Base-by-base conservation (phyloP, 2,797 vertebrate genomes). In the Petrocephalus schoutedeni region DNA sequence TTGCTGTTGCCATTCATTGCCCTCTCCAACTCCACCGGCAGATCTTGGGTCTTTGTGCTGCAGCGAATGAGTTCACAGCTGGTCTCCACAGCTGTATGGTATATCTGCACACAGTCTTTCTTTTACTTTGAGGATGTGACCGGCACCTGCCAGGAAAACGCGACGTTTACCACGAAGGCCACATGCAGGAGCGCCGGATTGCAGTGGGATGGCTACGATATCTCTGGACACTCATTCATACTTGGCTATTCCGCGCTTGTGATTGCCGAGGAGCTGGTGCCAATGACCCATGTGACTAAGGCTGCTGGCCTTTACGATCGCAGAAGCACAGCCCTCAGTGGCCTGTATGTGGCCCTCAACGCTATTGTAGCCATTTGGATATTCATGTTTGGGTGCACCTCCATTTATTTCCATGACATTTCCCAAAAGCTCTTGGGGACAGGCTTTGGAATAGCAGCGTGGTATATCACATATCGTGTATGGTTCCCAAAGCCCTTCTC, bases 161-260 rank as follows among this genome's bases (percentile, higher is more conserved):
- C 45, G 3, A 93, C 94, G 1, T 93, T 94, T 12, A 4, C n/a
- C 0, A 93, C 89, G 85, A 98, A 97, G 92, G 89, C 87, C 0
- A 92, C 92, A 21, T 99, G 98, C 95, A 95, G 90, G 80, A 89
- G 36, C 10, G 94, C 93, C 5, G 95, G 96, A 0, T 95, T 97
- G 41, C 91, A 94, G 51, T 99, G 98, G 98, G 28, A 93, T 0
- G 97, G 97, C 86, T 97, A 95, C 0, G 98, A 99, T 95, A 98
- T 99, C 93, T 99, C 98, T 0, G 98, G 98, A 16, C 98, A 99
- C 93, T 97, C 95, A 83, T 99, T 99, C 90, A 96, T 99, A 89
- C 95, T 99, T 89, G 89, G 97, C 0, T 99, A 97, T 92, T 98
- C 97, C 0, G 91, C 96, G 0, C 96, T 99, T 58, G 93, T 98